Evolutionary conservation across 2,797 vertebrate genomes (phyloP).

Genomic region (Melanotaenia trifasciata): DNA sequence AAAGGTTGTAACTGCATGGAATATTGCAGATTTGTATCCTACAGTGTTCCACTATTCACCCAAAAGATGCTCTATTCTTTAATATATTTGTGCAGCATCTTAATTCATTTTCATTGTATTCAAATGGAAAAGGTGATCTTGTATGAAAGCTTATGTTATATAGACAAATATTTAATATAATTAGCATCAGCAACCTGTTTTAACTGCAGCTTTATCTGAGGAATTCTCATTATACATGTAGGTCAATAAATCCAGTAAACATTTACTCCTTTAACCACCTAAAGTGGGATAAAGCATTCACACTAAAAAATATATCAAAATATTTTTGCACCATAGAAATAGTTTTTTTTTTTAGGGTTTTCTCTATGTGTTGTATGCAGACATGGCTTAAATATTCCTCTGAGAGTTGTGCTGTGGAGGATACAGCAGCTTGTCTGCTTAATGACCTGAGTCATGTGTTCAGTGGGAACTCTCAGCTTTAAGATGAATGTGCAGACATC

Average conservation of each 20-base stretch:
- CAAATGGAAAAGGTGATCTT: not conserved
- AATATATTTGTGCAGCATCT: too few relatives aligned
- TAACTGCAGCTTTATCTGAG: not conserved
- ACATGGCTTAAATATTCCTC: not conserved
- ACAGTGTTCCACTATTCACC: not conserved
- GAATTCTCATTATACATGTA: not conserved
- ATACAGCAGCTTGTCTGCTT: not conserved
- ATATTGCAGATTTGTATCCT: too few relatives aligned
- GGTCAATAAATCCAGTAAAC: not conserved
- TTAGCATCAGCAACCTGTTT: not conserved
- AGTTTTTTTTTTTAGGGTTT: not conserved
- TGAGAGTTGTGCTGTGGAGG: not conserved
- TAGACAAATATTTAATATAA: not conserved
- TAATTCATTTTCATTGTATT: not conserved
- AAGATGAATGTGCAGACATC: slow-evolving; percentile 12
- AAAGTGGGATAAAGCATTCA: too few relatives aligned
- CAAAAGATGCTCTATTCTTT: not conserved
- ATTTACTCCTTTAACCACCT: too few relatives aligned
- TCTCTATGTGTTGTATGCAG: not conserved
- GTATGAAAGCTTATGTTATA: not conserved
- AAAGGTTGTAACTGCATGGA: not conserved
- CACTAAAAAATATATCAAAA: not conserved
- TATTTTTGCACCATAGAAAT: not conserved
- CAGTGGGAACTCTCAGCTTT: slow-evolving; percentile 2
- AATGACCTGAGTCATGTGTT: not conserved